Evolutionary conservation across 2,797 vertebrate species (phyloP).

Genomic region (Peromyscus eremicus): DNA sequence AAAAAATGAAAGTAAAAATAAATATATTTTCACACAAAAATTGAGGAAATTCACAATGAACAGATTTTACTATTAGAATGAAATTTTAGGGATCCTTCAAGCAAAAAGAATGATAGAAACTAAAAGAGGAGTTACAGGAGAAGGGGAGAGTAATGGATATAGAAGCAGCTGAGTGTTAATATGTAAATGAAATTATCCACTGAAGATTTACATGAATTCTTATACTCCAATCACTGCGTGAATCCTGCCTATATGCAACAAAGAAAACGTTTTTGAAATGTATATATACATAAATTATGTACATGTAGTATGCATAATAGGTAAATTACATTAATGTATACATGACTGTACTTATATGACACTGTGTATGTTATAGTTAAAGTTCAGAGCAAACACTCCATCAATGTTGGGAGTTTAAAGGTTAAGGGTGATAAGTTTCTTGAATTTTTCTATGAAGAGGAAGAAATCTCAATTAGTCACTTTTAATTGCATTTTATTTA

Average conservation of each 20-base stretch:
- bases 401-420: background rate
- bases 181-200: background rate
- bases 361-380: background rate
- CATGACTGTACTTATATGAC: background rate
- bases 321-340: background rate
- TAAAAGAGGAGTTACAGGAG: background rate
- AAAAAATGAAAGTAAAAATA: background rate
- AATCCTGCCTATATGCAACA: background rate
- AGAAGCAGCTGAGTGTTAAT: background rate
- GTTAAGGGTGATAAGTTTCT: background rate
- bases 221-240: background rate
- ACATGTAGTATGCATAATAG: background rate
- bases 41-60: background rate
- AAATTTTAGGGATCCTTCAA: background rate
- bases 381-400: background rate
- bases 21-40: background rate
- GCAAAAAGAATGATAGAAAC: background rate
- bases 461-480: background rate
- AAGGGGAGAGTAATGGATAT: background rate
- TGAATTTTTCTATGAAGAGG: background rate
- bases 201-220: background rate
- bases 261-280: background rate
- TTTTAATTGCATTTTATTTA: background rate
- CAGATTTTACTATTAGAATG: background rate
- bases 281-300: background rate